Conservation (phyloP, 2,797 vertebrate species). For the Bothrops alternatus region DNA sequence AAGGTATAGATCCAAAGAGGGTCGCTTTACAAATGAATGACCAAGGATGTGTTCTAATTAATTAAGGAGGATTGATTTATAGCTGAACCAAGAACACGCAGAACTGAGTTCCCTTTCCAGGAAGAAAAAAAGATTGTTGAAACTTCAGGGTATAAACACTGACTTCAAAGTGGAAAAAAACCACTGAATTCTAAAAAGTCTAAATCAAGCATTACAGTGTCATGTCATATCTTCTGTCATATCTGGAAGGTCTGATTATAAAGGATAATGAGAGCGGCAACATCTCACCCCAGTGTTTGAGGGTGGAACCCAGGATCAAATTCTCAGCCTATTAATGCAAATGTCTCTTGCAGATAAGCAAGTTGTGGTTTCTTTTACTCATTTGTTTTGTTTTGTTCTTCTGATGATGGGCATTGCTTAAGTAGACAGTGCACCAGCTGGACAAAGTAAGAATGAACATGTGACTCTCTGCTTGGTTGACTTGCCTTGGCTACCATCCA, state of each 20-base stretch:
- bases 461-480: background rate
- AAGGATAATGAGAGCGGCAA: background rate
- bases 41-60: background rate
- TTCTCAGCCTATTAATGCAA: background rate
- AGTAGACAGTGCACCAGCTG: background rate
- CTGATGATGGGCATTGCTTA: background rate
- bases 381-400: background rate
- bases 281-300: background rate
- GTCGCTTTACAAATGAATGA: background rate
- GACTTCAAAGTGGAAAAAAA: background rate
- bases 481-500: background rate
- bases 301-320: background rate
- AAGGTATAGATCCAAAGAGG: background rate
- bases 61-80: background rate
- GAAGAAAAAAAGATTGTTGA: background rate
- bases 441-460: background rate
- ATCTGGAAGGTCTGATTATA: background rate
- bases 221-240: background rate
- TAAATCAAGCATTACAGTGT: background rate
- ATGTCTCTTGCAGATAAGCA: slow-evolving; percentile 10
- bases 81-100: background rate
- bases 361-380: background rate
- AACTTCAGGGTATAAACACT: background rate
- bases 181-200: background rate
- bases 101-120: background rate